Base-by-base conservation (phyloP, 1,140 invertebrate species). In the Apis florea region DNA sequence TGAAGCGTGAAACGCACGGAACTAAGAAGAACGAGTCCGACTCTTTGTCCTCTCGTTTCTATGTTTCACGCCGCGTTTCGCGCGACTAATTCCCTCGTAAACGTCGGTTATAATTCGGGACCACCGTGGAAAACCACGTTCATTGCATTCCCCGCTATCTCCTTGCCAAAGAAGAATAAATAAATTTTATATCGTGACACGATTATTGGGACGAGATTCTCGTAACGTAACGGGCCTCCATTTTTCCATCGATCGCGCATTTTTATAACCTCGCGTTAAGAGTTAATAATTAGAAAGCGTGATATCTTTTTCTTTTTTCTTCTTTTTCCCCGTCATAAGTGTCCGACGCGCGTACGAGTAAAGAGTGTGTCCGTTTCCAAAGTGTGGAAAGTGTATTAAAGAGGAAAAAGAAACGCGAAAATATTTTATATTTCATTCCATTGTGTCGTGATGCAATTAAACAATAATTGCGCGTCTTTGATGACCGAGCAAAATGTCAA, bases 401-500 rank as follows among this genome's bases (percentile, higher is more conserved):
- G 31, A 40, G 31, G 31, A 5, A 40, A 40, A 40, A 40, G 31
- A 40, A 61, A 17, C 15, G 31, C 12, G 17, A 56, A 26, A 53
- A 71, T 21, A 64, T 13, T 8, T 12, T 21, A 1, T 56, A n/a
- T 59, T 58, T 19, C 5, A n/a, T 21, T 11, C 21, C 26, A 40
- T 9, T 15, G n/a, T 13, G 10, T 12, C 6, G 49, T n/a, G 31
- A 17, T 26, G 63, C 40, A 75, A 80, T 80, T 67, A 53, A 26
- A 51, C 13, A 6, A 58, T 72, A 66, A 72, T 72, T 58, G 56
- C 31, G 9, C 13, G 59, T 56, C 5, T 21, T 9, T 6, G 59
- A 79, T 81, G 79, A 81, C 71, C 26, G 67, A 54, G 71, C 79
- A 53, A 67, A 75, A 75, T 19, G 71, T 58, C 49, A 53, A 70